Conservation (phyloP, 2,113 vertebrate species). For the Xerus inauris region DNA sequence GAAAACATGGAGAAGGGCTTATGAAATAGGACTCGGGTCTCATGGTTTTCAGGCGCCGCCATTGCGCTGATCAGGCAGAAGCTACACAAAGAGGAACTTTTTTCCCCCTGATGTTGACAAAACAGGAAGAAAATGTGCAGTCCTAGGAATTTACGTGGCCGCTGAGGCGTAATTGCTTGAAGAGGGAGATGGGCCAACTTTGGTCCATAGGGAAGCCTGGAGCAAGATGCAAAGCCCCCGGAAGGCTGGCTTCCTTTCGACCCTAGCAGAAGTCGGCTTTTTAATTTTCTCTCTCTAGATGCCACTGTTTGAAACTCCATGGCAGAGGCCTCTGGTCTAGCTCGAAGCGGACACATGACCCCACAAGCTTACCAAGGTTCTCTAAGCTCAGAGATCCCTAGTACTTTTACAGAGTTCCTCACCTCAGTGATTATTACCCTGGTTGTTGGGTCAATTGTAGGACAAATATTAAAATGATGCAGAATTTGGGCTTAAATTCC, state of each 20-base stretch:
- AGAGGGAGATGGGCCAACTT: neutral
- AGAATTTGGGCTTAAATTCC: conserved; percentile 63
- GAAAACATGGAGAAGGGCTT: neutral
- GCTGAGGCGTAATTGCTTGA: neutral
- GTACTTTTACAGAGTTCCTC: neutral
- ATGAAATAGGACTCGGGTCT: rapidly evolving
- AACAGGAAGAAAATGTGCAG: conserved; percentile 11
- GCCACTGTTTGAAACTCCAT: neutral
- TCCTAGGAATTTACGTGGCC: neutral
- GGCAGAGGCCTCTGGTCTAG: neutral
- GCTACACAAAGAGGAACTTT: conserved; percentile 35
- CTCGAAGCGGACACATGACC: rapidly evolving
- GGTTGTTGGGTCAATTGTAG: neutral
- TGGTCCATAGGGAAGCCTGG: neutral
- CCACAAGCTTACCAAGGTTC: neutral
- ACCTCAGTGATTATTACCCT: neutral
- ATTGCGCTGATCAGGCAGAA: neutral
- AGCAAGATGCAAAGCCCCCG: neutral
- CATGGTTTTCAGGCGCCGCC: neutral
- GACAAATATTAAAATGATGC: neutral
- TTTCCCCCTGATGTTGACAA: neutral
- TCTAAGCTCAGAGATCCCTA: neutral
- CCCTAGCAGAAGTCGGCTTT: neutral
- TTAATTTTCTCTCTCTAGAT: rapidly evolving
- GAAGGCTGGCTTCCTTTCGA: neutral